phyloP scores from a whole-genome alignment of 2,113 vertebrate genomes.

The Nymphicus hollandicus region DNA sequence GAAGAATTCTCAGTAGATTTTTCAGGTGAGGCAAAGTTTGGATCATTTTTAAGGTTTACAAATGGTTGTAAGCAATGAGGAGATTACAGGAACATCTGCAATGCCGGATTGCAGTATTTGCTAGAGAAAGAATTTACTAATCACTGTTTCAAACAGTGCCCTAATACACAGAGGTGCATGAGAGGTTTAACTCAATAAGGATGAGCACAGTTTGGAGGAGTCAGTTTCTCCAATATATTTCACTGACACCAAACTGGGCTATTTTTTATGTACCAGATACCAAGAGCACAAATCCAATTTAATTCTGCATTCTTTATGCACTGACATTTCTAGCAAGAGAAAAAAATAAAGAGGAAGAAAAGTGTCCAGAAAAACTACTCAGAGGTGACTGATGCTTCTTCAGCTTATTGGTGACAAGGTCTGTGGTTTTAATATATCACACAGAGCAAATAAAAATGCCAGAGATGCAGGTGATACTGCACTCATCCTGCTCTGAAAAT shows the following conservation, averaged over 20 bases:
- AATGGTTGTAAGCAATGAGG: background rate
- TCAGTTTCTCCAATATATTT: background rate
- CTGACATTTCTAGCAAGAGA: constrained; percentile 4
- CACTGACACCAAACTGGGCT: background rate
- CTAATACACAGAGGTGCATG: background rate
- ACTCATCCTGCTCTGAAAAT: background rate
- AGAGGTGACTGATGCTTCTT: background rate
- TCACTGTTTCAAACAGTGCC: background rate
- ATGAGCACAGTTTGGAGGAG: background rate
- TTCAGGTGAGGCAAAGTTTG: background rate
- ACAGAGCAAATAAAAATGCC: background rate
- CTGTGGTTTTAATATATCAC: background rate
- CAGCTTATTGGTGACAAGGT: background rate
- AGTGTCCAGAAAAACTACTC: background rate
- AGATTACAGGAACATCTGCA: background rate
- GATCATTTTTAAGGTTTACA: background rate
- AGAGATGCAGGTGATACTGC: background rate
- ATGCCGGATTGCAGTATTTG: background rate
- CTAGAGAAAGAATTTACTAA: background rate
- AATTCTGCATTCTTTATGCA: background rate
- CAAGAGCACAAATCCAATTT: background rate
- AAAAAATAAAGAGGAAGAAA: background rate
- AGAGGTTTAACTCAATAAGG: background rate
- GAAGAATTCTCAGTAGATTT: background rate
- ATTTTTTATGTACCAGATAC: background rate